phyloP scores from a whole-genome alignment of 2,888 invertebrate genomes.

The Spisula subtruncata region DNA sequence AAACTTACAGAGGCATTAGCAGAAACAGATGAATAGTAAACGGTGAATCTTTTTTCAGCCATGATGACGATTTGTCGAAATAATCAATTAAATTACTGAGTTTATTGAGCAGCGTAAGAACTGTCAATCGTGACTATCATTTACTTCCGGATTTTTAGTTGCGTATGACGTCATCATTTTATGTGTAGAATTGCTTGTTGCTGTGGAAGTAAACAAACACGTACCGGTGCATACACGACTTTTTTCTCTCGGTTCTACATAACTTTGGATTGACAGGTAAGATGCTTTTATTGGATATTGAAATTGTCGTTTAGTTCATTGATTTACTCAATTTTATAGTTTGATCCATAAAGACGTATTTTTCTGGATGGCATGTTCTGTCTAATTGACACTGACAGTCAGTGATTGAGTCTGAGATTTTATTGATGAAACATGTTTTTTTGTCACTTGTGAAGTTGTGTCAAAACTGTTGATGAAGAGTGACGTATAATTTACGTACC shows the following conservation, averaged over 20 bases:
- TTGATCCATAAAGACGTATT: too few relatives aligned
- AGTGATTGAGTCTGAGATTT: too few relatives aligned
- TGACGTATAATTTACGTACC: too few relatives aligned
- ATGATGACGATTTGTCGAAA: slow-evolving; percentile 37
- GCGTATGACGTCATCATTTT: slow-evolving; percentile 67
- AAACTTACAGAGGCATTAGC: slow-evolving; percentile 74
- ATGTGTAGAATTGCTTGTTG: slow-evolving; percentile 75
- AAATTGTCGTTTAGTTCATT: background rate
- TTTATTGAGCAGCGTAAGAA: background rate
- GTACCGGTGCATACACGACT: slow-evolving; percentile 75
- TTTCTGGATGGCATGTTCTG: too few relatives aligned
- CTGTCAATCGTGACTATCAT: slow-evolving; percentile 40
- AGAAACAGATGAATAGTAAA: slow-evolving; percentile 72
- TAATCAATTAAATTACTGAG: background rate
- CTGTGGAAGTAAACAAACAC: slow-evolving; percentile 82
- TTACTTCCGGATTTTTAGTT: slow-evolving; percentile 57
- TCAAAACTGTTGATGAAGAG: too few relatives aligned
- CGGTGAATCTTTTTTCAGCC: slow-evolving; percentile 57
- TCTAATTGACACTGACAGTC: too few relatives aligned
- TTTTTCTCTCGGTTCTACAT: slow-evolving; percentile 27
- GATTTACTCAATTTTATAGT: too few relatives aligned
- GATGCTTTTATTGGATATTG: background rate
- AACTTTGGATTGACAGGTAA: slow-evolving; percentile 19
- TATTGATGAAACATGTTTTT: too few relatives aligned
- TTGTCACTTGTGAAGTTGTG: too few relatives aligned